phyloP scores from a whole-genome alignment of 2,113 vertebrate species.

The Cheilinus undulatus region DNA sequence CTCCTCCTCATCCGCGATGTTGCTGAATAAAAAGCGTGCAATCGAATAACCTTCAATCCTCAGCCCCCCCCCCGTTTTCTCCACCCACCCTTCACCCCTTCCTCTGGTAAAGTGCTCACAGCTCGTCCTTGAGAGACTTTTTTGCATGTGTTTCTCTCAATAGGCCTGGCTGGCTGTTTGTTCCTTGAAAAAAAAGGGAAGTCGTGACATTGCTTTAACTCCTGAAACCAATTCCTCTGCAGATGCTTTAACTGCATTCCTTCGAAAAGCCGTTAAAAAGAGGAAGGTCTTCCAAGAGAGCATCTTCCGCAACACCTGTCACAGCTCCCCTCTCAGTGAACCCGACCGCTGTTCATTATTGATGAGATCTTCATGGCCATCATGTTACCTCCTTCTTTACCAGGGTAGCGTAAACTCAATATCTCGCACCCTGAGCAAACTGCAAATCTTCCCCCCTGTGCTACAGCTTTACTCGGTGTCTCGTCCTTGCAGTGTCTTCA shows the following conservation, averaged over 20 bases:
- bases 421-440: slow-evolving; percentile 24
- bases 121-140: slow-evolving; percentile 34
- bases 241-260: slow-evolving; percentile 20
- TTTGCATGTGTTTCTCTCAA: slow-evolving; percentile 27
- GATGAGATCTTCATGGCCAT: slow-evolving; percentile 55
- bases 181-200: slow-evolving; percentile 8
- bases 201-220: slow-evolving; percentile 15
- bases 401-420: slow-evolving; percentile 15
- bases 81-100: slow-evolving; percentile 34
- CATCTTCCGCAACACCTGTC: slow-evolving; percentile 63
- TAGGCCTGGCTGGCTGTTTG: slow-evolving; percentile 1
- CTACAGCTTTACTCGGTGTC: background rate
- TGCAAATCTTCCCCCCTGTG: background rate
- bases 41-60: slow-evolving; percentile 36
- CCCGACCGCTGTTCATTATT: slow-evolving; percentile 64
- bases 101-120: slow-evolving; percentile 33
- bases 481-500: slow-evolving; percentile 22
- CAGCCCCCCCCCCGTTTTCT: slow-evolving; percentile 1
- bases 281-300: slow-evolving; percentile 40
- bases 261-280: slow-evolving; percentile 29
- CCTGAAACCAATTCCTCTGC: slow-evolving; percentile 11
- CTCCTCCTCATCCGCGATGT: slow-evolving; percentile 33
- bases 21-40: slow-evolving; percentile 33
- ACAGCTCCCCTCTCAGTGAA: slow-evolving; percentile 69
- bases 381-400: slow-evolving; percentile 31